phyloP scores from a whole-genome alignment of 2,888 invertebrate genomes.

The Phanerotoma sp. region DNA sequence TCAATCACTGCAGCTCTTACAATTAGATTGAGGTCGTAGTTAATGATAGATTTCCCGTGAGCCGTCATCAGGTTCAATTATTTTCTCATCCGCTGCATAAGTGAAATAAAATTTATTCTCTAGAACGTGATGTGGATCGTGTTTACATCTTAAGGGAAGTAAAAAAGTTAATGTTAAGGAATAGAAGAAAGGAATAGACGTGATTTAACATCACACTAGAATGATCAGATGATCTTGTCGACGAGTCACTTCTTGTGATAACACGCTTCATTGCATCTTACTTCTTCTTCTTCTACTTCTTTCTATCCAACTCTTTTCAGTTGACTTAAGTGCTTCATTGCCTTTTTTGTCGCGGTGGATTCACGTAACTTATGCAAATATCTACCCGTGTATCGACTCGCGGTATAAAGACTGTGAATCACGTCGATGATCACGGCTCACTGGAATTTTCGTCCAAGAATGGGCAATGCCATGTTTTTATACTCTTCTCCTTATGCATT shows the following conservation, averaged over 20 bases:
- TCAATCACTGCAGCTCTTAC: background rate
- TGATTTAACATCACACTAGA: conserved; percentile 9
- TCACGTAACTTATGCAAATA: conserved; percentile 28
- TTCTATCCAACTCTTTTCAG: too few relatives aligned
- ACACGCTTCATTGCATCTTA: conserved; percentile 21
- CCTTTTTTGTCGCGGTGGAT: background rate
- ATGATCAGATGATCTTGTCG: conserved; percentile 25
- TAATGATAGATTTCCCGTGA: background rate
- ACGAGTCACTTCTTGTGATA: conserved; percentile 28
- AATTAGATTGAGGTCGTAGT: background rate
- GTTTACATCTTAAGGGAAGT: conserved; percentile 21
- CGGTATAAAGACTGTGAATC: conserved; percentile 25
- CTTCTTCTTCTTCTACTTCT: background rate
- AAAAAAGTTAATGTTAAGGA: conserved; percentile 4
- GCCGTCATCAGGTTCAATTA: background rate
- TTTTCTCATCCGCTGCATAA: background rate
- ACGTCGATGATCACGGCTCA: conserved; percentile 24
- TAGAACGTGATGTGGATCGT: conserved; percentile 19
- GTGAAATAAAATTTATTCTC: conserved; percentile 8
- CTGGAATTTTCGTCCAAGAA: conserved; percentile 25
- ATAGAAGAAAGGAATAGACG: background rate
- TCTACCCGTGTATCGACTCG: too few relatives aligned
- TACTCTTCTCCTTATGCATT: conserved; percentile 11
- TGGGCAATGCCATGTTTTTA: conserved; percentile 18
- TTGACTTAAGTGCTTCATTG: background rate